phyloP scores from a whole-genome alignment of 2,888 invertebrate species.

The Carpatolechia fugitivella region DNA sequence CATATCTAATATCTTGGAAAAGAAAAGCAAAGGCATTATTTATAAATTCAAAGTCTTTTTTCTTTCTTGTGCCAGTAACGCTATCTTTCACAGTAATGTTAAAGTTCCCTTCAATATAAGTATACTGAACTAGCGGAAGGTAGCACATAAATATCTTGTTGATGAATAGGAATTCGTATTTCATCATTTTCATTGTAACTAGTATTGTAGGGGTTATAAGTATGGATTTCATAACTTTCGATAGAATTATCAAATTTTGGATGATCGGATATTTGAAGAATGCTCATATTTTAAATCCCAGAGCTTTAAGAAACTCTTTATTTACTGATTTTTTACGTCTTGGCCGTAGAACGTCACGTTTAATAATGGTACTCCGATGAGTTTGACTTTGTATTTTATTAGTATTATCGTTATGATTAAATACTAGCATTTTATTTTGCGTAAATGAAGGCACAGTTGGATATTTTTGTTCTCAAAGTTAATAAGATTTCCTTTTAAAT shows the following conservation, averaged over 20 bases:
- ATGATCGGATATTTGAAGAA: constrained; percentile 15
- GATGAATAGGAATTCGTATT: constrained; percentile 25
- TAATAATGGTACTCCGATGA: not conserved
- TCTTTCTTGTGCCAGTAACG: not conserved
- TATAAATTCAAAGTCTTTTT: constrained; percentile 5
- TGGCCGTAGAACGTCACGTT: not conserved
- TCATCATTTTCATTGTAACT: constrained; percentile 23
- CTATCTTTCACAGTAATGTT: not conserved
- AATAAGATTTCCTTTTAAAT: not conserved
- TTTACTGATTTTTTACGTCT: constrained; percentile 3
- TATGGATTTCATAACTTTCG: constrained; percentile 17
- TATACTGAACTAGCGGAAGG: constrained; percentile 24
- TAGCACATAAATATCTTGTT: constrained; percentile 25
- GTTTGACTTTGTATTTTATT: not conserved
- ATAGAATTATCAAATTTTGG: constrained; percentile 21
- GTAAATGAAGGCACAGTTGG: too few species aligned
- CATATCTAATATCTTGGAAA: constrained; percentile 16
- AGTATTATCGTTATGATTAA: not conserved
- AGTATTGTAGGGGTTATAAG: constrained; percentile 16
- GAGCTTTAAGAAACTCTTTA: constrained; percentile 15
- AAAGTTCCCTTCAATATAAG: too few species aligned
- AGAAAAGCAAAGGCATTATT: constrained; percentile 10
- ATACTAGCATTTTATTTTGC: too few species aligned
- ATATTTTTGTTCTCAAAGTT: too few species aligned
- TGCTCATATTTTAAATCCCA: constrained; percentile 23